Base-by-base conservation (phyloP, 2,888 invertebrate genomes). In the Ophion slaviceki region DNA sequence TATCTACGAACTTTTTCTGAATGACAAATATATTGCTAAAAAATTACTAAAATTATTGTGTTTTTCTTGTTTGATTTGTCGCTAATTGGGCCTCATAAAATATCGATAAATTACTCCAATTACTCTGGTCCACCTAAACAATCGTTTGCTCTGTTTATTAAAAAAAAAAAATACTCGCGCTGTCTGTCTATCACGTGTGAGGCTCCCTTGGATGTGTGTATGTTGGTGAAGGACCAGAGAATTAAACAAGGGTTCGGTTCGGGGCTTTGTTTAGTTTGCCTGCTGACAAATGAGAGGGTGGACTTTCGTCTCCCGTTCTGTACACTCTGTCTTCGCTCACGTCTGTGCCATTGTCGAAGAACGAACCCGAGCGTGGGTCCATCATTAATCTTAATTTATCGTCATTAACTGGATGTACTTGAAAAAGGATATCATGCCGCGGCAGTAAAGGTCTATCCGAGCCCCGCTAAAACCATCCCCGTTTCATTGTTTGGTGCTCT, bases 371-470 rank as follows among this genome's bases (percentile, higher is more conserved):
- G 71, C 47, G 68, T 61, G 82, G 72, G 72, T 85, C 78, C 64
- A 45, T 80, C 88, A 89, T 91, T 91, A 91, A 91, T 91, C 91
- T 91, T 91, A 89, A 89, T 90, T 88, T 84, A 75, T 67, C 87
- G 86, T 89, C 89, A 89, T 90, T 88, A 90, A 90, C 80, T 76
- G 85, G 70, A 53, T 80, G 88, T 89, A 89, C 89, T 11, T 24
- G 28, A 89, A 90, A 89, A 89, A 85, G 79, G 75, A 68, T 61
- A 79, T 66, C 62, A 82, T 20, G 20, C 53, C 24, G 47, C 20
- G 47, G 17, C 17, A 57, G 8, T 47, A 71, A 80, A 74, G 67
- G 57, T 70, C 20, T 74, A 59, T 14, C 45, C 61, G 36, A 80
- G 74, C 67, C 61, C 10, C 75, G 40, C 74, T n/a, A 64, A 64